phyloP scores from a whole-genome alignment of 2,113 vertebrate species.

The Leucosticte australis region DNA sequence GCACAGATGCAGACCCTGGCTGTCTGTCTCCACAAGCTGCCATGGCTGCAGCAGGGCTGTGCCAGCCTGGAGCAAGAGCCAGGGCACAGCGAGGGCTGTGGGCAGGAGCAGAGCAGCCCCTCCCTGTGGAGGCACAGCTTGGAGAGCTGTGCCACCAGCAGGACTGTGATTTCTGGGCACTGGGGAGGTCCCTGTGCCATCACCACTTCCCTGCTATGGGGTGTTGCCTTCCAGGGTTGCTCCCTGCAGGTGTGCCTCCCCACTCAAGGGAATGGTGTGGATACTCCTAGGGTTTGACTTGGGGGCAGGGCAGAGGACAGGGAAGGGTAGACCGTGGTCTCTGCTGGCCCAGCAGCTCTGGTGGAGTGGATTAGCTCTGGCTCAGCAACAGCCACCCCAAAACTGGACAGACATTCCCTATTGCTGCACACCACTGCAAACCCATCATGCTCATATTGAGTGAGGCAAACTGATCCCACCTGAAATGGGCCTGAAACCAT shows the following conservation, averaged over 20 bases:
- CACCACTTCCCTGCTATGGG: rapidly evolving
- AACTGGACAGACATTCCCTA: background rate
- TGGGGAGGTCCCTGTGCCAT: background rate
- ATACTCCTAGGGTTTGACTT: background rate
- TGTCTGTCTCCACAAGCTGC: background rate
- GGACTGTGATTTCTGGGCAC: rapidly evolving
- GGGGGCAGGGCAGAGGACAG: background rate
- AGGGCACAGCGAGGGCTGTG: rapidly evolving
- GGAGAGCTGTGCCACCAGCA: background rate
- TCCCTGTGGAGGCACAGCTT: rapidly evolving
- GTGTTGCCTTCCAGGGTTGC: background rate
- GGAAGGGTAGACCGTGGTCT: rapidly evolving
- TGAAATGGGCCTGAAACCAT: background rate
- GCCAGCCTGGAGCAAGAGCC: rapidly evolving
- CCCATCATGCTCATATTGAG: background rate
- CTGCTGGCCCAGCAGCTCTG: background rate
- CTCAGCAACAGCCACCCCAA: background rate
- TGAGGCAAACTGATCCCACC: background rate
- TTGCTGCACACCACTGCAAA: rapidly evolving
- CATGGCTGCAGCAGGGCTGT: background rate
- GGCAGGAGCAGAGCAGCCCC: background rate
- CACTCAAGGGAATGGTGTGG: rapidly evolving
- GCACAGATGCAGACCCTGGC: background rate
- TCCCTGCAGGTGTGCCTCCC: background rate
- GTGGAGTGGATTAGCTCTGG: background rate